These are phyloP conservation scores for Enteromius paludinosus DNA, from an alignment of 2,797 vertebrate species.

Conservation along the genomic window DNA sequence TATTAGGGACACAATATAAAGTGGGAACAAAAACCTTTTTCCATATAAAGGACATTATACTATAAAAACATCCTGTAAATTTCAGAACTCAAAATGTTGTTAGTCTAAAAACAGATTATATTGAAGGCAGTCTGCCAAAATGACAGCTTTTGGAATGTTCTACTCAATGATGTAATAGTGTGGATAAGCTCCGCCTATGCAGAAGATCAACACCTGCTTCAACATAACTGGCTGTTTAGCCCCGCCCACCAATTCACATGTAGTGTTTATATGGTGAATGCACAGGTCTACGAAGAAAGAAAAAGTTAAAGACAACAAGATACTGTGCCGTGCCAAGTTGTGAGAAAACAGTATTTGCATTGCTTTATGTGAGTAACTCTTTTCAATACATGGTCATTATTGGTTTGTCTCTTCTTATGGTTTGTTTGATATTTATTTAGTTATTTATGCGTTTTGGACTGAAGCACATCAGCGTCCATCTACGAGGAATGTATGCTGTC, in stretches of 20 bases:
- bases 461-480: neutral
- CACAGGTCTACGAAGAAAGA: neutral
- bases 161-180: neutral
- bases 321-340: neutral
- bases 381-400: neutral
- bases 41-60: neutral
- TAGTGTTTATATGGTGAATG: neutral
- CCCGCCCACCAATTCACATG: neutral
- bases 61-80: neutral
- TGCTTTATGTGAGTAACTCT: neutral
- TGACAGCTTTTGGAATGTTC: neutral
- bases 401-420: neutral
- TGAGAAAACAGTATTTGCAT: neutral
- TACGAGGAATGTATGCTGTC: neutral
- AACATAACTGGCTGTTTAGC: neutral
- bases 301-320: neutral
- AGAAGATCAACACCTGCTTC: neutral
- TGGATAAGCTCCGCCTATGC: neutral
- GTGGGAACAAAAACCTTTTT: neutral
- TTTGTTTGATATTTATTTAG: neutral
- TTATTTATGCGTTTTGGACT: neutral
- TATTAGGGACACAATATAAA: too few species aligned
- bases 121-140: neutral
- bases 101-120: neutral
- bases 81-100: neutral